phyloP scores from a whole-genome alignment of 2,888 invertebrate species.

The Hemithea aestivaria region DNA sequence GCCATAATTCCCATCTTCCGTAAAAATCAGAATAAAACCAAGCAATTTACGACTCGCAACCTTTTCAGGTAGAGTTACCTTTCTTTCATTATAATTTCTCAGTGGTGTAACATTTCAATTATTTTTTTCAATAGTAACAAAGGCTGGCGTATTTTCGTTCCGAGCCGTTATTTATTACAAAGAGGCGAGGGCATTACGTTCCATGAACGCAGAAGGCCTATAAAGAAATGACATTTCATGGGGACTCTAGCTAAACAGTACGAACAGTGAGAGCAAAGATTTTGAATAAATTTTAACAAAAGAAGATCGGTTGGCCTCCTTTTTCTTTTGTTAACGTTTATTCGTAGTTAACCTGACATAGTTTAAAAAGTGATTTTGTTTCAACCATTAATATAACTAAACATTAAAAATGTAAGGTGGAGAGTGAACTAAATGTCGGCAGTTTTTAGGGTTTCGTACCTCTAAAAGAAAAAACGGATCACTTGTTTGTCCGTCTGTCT shows the following conservation, averaged over 20 bases:
- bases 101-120: slow-evolving; percentile 18
- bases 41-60: slow-evolving; percentile 7
- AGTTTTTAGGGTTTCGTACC: no score
- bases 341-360: no score
- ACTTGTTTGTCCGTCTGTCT: no score
- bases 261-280: slow-evolving; percentile 4
- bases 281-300: no score
- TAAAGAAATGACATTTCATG: slow-evolving; percentile 25
- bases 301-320: no score
- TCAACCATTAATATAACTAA: no score
- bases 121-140: slow-evolving; percentile 19
- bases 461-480: no score
- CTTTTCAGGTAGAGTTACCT: slow-evolving; percentile 5
- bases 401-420: no score
- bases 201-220: slow-evolving; percentile 18
- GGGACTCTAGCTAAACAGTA: slow-evolving; percentile 5
- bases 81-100: slow-evolving; percentile 16
- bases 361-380: no score
- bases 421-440: no score
- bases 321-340: no score
- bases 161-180: slow-evolving; percentile 25
- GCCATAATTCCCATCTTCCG: no score
- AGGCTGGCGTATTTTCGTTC: slow-evolving; percentile 14
- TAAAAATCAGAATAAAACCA: not conserved
- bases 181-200: slow-evolving; percentile 20